phyloP scores from a whole-genome alignment of 2,797 vertebrate species.

The Myotis planiceps region DNA sequence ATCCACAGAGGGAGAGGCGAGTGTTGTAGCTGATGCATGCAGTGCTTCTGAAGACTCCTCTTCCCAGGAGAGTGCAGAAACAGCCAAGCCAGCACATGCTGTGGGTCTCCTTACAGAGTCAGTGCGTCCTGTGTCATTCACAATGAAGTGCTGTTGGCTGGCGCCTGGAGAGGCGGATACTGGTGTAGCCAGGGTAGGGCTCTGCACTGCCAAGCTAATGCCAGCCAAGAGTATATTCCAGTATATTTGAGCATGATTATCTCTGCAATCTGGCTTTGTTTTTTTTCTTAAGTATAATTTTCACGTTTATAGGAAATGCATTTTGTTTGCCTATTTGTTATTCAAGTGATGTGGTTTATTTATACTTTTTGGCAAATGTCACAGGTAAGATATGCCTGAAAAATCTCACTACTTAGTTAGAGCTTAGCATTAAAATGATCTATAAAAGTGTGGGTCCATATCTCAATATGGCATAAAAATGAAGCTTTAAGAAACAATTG shows the following conservation, averaged over 20 bases:
- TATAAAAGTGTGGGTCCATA: neutral
- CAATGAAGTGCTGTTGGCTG: neutral
- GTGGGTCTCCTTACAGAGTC: neutral
- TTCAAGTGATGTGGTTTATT: neutral
- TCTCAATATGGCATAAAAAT: neutral
- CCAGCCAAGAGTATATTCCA: neutral
- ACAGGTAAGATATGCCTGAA: neutral
- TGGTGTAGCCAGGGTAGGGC: neutral
- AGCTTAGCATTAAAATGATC: neutral
- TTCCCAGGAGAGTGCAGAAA: neutral
- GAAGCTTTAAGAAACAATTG: neutral
- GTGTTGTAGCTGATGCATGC: neutral
- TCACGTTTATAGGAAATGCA: neutral
- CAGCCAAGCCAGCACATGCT: neutral
- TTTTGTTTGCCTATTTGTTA: slow-evolving; percentile 12
- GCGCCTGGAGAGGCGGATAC: neutral
- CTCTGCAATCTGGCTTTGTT: neutral
- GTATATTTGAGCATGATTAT: neutral
- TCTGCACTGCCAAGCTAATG: neutral
- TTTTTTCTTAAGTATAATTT: slow-evolving; percentile 7
- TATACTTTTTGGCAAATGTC: neutral
- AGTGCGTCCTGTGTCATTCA: neutral
- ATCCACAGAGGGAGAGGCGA: neutral
- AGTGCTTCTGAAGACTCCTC: neutral
- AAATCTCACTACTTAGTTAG: neutral